A percentile compares a stretch with the other conserved stretches of the same genome.
Conservation (phyloP, 2,113 vertebrate genomes). For the Psilopogon haemacephalus region DNA sequence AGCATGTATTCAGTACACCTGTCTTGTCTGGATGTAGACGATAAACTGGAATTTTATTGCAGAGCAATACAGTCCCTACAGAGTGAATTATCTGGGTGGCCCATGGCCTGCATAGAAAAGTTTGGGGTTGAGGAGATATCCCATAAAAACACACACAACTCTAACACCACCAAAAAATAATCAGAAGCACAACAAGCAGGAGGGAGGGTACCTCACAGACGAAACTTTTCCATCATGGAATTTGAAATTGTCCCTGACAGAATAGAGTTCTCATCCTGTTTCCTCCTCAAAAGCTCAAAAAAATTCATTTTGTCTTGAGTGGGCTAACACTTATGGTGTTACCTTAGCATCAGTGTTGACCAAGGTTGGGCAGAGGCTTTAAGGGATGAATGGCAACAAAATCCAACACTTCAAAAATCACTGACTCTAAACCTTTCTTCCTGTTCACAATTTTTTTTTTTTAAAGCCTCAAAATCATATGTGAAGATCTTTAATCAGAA, state of each 20-base stretch:
- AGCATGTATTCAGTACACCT: neutral
- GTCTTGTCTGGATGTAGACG: neutral
- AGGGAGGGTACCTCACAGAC: neutral
- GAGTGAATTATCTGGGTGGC: neutral
- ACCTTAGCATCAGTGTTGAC: neutral
- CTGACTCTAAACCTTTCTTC: neutral
- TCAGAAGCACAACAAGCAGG: neutral
- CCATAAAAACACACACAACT: neutral
- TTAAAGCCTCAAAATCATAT: neutral
- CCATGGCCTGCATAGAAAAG: fast-evolving
- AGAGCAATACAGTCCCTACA: neutral
- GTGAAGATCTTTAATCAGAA: constrained; percentile 37
- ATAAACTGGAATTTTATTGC: neutral
- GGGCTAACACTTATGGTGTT: neutral
- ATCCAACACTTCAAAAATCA: neutral
- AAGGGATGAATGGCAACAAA: neutral
- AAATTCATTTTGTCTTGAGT: neutral
- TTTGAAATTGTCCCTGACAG: neutral
- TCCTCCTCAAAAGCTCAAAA: neutral
- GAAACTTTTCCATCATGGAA: neutral
- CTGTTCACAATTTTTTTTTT: constrained; percentile 13
- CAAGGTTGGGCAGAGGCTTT: neutral
- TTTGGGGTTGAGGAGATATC: neutral
- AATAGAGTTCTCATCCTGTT: neutral
- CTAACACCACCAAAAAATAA: fast-evolving